Base-by-base conservation (phyloP, 92 coral and sea anemone species). In the Blastomussa wellsi region DNA sequence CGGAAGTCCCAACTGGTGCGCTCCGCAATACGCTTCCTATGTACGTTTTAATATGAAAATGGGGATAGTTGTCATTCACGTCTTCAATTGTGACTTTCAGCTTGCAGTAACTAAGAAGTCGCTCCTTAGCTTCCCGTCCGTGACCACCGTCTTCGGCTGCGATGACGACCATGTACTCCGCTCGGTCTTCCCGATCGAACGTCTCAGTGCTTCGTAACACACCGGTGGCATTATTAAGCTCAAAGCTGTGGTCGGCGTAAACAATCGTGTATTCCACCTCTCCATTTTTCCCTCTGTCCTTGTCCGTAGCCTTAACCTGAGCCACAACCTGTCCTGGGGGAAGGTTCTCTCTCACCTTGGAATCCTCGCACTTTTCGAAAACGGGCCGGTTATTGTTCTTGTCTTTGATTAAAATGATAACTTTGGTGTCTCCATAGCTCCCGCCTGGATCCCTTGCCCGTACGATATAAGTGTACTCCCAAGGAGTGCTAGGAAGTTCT, bases 131-230 rank as follows among this genome's bases (percentile, higher is more conserved):
- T 62, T 24, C 10, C 10, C 85, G 84, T 4, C 86, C 95, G 47
- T 90, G 91, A 16, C 96, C 95, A 1, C 95, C 96, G 82, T 96
- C 98, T 60, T 91, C 93, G 5, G 95, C 98, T 35, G 90, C 70
- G 36, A 93, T 85, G 17, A 88, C 95, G 17, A 96, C 42, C 22
- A 70, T 29, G 73, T 92, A 89, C 0, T 84, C 41, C 0, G 64
- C 26, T 22, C 64, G 65, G 9, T 44, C 19, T 71, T 96, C 98
- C 22, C 98, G 90, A 89, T 96, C 98, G 22, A 96, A 86, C 10
- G 74, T 74, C 39, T 41, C 77, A 42, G 55, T 80, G 1, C 93
- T 91, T 37, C 80, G 76, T 24, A 96, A 81, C 51, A 89, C 90
- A 3, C 98, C 98, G 4, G 96, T 94, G 48, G 86, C 79, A 51